Evolutionary conservation across 2,113 vertebrate species (phyloP), one percentile per base, ranked within the genome.

Genomic region (Cephalophus harveyi): DNA sequence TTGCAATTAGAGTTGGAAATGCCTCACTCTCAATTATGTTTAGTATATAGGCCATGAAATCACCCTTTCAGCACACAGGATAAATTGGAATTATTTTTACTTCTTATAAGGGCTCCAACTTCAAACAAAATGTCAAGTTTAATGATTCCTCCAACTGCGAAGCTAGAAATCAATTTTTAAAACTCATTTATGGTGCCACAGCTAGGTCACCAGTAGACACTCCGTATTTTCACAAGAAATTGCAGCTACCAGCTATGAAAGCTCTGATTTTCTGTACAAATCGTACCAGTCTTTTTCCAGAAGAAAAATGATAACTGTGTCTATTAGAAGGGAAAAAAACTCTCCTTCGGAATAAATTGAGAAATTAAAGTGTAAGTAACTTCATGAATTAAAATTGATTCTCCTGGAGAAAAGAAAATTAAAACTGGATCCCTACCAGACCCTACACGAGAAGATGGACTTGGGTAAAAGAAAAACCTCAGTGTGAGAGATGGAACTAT

Each of bases 331-430:
- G 36, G 23, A 36, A 23, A 82, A 36, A 46, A 84, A 11, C 55
- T 30, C 14, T 90, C 57, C 67, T 81, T 84, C 46, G 54, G 33
- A 95, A 93, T 46, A 95, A 93, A 91, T 30, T 79, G 89, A 93
- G 55, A 97, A 95, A 98, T 71, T 82, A 81, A 57, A 8, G 17
- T 94, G 54, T 88, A 98, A 98, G 96, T 89, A 96, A 94, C 87
- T 33, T 52, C n/a, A 96, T 84, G 97, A 96, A 98, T 98, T 97
- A 87, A 97, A 98, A 79, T 60, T 28, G 96, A 79, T 84, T 60
- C 43, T 57, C 89, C 57, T 16, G 10, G 74, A 83, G 78, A 87
- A 87, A 76, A 76, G 67, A 76, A 81, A 86, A 33, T 6, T 25
- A n/a, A 87, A 57, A 43, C 23, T 6, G 28, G 74, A 76, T 30